Percentiles rank a stretch among this genome's conserved stretches.
Conservation (phyloP, 2,113 vertebrate genomes). For the Ictalurus furcatus region DNA sequence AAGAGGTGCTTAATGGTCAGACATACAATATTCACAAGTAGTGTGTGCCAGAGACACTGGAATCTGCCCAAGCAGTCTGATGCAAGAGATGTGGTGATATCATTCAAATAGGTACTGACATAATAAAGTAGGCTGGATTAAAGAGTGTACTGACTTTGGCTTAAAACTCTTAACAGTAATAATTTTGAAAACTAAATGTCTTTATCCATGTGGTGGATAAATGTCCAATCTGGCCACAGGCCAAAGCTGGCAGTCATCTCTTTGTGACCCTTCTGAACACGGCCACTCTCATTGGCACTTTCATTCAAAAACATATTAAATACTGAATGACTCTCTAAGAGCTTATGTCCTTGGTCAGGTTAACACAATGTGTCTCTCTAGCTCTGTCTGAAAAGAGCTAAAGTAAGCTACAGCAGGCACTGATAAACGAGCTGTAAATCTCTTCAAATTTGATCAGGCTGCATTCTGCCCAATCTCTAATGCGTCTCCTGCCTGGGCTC, state of each 20-base stretch:
- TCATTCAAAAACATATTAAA: slow-evolving; percentile 57
- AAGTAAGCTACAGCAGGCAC: slow-evolving; percentile 58
- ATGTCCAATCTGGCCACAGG: slow-evolving; percentile 36
- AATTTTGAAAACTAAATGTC: slow-evolving; percentile 13
- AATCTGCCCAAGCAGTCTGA: slow-evolving; percentile 17
- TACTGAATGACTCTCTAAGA: slow-evolving; percentile 59
- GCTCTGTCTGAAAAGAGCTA: slow-evolving; percentile 46
- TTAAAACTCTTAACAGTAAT: slow-evolving; percentile 19
- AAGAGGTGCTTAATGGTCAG: slow-evolving; percentile 12
- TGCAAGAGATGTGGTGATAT: not conserved
- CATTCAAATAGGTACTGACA: not conserved
- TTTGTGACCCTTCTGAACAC: slow-evolving; percentile 54
- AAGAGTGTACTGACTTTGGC: not conserved
- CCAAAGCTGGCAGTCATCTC: slow-evolving; percentile 41
- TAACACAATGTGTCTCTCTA: slow-evolving; percentile 61
- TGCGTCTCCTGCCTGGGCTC: slow-evolving; percentile 63
- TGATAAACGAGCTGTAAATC: slow-evolving; percentile 68
- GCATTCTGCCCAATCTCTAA: slow-evolving; percentile 70
- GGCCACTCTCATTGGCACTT: slow-evolving; percentile 47
- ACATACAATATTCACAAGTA: slow-evolving; percentile 23
- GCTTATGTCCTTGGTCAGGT: slow-evolving; percentile 65
- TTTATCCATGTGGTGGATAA: slow-evolving; percentile 26
- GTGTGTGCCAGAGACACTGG: not conserved
- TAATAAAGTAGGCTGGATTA: not conserved
- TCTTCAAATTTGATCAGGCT: slow-evolving; percentile 70